These are phyloP conservation scores for Poeciliopsis gracilis DNA, from an alignment of 2,797 vertebrate species.

Conservation along the genomic window DNA sequence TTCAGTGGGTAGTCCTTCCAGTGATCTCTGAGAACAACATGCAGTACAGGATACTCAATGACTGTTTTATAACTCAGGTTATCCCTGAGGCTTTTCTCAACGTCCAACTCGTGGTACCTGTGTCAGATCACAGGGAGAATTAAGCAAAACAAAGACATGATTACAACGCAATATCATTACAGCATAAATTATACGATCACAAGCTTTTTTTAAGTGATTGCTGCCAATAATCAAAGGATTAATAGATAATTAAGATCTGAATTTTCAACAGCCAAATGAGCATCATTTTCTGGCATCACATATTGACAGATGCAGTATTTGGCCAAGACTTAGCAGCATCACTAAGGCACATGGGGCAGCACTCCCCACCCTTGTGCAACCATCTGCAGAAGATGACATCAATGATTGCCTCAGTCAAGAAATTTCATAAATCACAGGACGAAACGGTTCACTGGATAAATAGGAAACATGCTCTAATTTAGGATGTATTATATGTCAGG, in stretches of 20 bases:
- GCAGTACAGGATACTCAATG: conserved; percentile 92
- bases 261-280: conserved; percentile 47
- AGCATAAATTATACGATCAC: neutral
- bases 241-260: conserved; percentile 52
- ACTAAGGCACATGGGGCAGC: conserved; percentile 11
- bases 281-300: conserved; percentile 24
- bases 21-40: conserved; percentile 83
- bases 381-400: conserved; percentile 60
- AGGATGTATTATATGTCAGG: neutral
- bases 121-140: conserved; percentile 23
- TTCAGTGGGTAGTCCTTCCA: conserved; percentile 80
- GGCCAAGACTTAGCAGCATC: conserved; percentile 43
- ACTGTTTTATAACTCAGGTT: conserved; percentile 90
- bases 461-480: conserved; percentile 24
- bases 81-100: conserved; percentile 85
- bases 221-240: conserved; percentile 21
- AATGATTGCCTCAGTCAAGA: conserved; percentile 52
- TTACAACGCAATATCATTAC: conserved; percentile 9
- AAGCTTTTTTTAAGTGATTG: neutral
- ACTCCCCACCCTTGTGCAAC: conserved; percentile 19
- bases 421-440: conserved; percentile 62
- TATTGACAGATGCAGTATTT: conserved; percentile 53
- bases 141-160: conserved; percentile 17
- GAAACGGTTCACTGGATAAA: conserved; percentile 57
- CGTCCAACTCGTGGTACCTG: conserved; percentile 89